Evolutionary conservation across 2,797 vertebrate genomes (phyloP).

Genomic region (Hyperoplus lanceolatus): DNA sequence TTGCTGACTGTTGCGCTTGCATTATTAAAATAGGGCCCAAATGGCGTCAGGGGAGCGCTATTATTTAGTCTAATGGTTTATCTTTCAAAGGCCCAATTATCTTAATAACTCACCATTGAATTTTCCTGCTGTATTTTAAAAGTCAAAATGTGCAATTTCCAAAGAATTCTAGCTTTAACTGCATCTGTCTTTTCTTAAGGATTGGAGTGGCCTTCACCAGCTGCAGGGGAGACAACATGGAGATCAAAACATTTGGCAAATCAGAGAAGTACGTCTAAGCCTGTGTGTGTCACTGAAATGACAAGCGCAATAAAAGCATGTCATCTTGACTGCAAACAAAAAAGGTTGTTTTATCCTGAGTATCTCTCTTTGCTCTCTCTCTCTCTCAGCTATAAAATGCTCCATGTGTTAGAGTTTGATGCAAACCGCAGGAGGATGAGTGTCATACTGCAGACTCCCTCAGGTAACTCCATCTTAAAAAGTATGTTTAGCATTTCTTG

Average conservation of each 20-base stretch:
- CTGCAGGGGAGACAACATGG: slow-evolving; percentile 89
- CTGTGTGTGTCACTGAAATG: not conserved
- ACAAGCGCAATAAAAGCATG: not conserved
- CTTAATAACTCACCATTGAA: not conserved
- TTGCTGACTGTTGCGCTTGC: not conserved
- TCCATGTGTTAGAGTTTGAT: slow-evolving; percentile 97
- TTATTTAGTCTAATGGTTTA: not conserved
- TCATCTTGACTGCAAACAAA: not conserved
- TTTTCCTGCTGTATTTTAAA: not conserved
- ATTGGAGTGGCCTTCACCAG: slow-evolving; percentile 93
- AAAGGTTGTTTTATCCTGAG: not conserved
- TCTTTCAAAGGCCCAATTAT: not conserved
- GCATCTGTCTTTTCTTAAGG: slow-evolving; percentile 70
- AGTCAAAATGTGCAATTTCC: not conserved
- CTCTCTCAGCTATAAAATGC: slow-evolving; percentile 90
- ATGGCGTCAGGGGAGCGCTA: not conserved
- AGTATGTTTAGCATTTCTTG: not conserved
- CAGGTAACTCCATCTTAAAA: slow-evolving; percentile 83
- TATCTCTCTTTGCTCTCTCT: slow-evolving; percentile 31
- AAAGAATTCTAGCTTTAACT: slow-evolving; percentile 3
- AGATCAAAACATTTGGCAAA: slow-evolving; percentile 93
- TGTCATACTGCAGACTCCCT: slow-evolving; percentile 93
- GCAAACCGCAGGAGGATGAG: slow-evolving; percentile 96
- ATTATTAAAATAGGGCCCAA: not conserved
- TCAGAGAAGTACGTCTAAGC: slow-evolving; percentile 88